Conservation (phyloP, 2,888 invertebrate genomes). For the Drosophila percnosoma region DNA sequence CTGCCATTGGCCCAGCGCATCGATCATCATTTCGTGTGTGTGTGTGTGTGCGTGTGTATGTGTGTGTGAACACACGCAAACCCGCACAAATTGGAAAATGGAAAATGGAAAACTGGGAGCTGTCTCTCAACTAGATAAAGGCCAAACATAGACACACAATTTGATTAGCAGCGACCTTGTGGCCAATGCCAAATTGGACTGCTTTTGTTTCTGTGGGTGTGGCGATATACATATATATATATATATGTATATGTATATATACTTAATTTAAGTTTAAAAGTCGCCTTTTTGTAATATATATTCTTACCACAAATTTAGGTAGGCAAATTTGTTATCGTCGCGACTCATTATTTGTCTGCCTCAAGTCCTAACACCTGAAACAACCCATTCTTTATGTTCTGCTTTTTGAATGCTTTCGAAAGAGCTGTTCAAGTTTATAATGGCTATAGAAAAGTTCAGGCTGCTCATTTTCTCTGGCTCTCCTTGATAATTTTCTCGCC, state of each 20-base stretch:
- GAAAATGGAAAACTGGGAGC: slow-evolving; percentile 52
- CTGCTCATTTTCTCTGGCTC: slow-evolving; percentile 7
- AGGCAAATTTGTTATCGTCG: background rate
- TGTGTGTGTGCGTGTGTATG: background rate
- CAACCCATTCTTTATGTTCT: background rate
- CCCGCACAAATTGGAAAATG: slow-evolving; percentile 56
- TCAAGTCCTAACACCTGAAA: background rate
- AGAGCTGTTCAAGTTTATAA: background rate
- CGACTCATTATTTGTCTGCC: background rate
- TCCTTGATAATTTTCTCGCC: background rate
- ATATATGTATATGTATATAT: background rate
- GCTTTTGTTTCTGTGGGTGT: slow-evolving; percentile 13
- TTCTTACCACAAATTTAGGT: background rate
- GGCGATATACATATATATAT: background rate
- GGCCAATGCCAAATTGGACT: slow-evolving; percentile 2
- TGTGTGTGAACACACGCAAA: slow-evolving; percentile 40
- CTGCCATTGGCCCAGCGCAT: slow-evolving; percentile 53
- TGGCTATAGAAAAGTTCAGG: background rate
- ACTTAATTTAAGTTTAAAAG: background rate
- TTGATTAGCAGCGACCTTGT: slow-evolving; percentile 47
- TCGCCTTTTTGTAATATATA: background rate
- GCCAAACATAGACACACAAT: slow-evolving; percentile 19
- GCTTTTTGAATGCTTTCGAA: background rate
- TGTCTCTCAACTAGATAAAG: slow-evolving; percentile 29
- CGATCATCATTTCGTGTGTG: slow-evolving; percentile 56